These are phyloP conservation scores for Eupeodes luniger DNA, from an alignment of 2,888 invertebrate species.

Conservation along the genomic window DNA sequence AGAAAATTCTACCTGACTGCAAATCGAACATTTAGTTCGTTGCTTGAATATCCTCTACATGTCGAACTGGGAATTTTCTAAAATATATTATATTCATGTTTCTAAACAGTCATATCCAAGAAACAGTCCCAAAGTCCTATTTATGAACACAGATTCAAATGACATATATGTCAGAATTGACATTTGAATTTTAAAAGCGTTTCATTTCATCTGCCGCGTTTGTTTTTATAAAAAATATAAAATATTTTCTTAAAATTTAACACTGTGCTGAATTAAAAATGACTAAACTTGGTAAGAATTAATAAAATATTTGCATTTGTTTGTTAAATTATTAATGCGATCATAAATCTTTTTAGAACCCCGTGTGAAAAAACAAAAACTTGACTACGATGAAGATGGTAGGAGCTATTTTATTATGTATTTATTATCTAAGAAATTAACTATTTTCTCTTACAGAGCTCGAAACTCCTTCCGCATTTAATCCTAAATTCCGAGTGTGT, in stretches of 20 bases:
- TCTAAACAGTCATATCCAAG: neutral
- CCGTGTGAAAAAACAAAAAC: slow-evolving; percentile 50
- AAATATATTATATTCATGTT: too few relatives aligned
- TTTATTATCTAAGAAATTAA: neutral
- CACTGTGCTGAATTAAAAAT: neutral
- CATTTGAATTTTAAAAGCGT: neutral
- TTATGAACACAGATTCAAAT: neutral
- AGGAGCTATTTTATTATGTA: neutral
- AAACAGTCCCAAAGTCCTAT: neutral
- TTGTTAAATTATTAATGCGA: neutral
- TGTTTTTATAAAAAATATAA: slow-evolving; percentile 12
- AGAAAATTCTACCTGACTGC: too few relatives aligned
- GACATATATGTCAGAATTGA: neutral
- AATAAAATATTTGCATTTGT: too few relatives aligned
- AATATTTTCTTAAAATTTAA: neutral
- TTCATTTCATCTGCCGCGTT: slow-evolving; percentile 3
- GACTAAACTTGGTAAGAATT: slow-evolving; percentile 49
- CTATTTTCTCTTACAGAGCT: slow-evolving; percentile 48
- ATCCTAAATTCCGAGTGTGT: slow-evolving; percentile 88
- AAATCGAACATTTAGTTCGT: too few relatives aligned
- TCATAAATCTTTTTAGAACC: slow-evolving; percentile 38
- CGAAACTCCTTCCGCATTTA: slow-evolving; percentile 84
- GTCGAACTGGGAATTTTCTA: too few relatives aligned
- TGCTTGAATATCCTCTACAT: too few relatives aligned
- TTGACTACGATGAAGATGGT: slow-evolving; percentile 65